These are phyloP conservation scores for Scomber japonicus DNA, from an alignment of 2,113 vertebrate genomes.

Conservation along the genomic window DNA sequence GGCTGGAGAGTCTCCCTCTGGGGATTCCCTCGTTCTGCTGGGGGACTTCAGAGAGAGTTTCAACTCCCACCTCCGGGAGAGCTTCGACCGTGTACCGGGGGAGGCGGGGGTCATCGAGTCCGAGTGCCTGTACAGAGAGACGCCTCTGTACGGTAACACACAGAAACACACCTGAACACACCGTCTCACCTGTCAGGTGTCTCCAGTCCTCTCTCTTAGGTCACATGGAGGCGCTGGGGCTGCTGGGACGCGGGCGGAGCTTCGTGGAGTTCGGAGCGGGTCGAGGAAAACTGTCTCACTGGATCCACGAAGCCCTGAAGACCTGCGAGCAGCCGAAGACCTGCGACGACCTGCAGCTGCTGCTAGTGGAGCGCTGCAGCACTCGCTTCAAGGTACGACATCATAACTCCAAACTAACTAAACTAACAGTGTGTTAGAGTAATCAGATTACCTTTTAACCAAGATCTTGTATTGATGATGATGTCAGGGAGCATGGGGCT, in stretches of 20 bases:
- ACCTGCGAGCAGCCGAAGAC: slow-evolving; percentile 77
- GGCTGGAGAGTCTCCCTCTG: too few relatives aligned
- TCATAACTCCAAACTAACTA: not conserved
- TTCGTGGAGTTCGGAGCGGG: slow-evolving; percentile 98
- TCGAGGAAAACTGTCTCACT: slow-evolving; percentile 95
- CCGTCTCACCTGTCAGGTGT: slow-evolving; percentile 31
- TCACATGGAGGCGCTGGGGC: slow-evolving; percentile 90
- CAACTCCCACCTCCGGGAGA: too few relatives aligned
- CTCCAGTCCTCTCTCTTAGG: slow-evolving; percentile 94
- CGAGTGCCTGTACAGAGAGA: too few relatives aligned
- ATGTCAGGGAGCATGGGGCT: too few relatives aligned
- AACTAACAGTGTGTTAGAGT: too few relatives aligned
- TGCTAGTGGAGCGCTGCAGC: slow-evolving; percentile 94
- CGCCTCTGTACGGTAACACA: too few relatives aligned
- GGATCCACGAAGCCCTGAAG: slow-evolving; percentile 92
- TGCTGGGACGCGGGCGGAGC: slow-evolving; percentile 90
- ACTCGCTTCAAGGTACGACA: slow-evolving; percentile 92
- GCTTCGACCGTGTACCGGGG: too few relatives aligned
- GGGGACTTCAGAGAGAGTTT: too few relatives aligned
- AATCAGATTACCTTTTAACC: too few relatives aligned
- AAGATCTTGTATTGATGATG: too few relatives aligned
- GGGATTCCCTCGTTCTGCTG: too few relatives aligned
- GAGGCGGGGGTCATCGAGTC: too few relatives aligned
- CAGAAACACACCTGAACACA: not conserved
- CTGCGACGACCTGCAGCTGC: slow-evolving; percentile 86